Percentiles rank a stretch among this genome's conserved stretches.
phyloP scores from a whole-genome alignment of 2,888 invertebrate species.

The Coelinius sp. region DNA sequence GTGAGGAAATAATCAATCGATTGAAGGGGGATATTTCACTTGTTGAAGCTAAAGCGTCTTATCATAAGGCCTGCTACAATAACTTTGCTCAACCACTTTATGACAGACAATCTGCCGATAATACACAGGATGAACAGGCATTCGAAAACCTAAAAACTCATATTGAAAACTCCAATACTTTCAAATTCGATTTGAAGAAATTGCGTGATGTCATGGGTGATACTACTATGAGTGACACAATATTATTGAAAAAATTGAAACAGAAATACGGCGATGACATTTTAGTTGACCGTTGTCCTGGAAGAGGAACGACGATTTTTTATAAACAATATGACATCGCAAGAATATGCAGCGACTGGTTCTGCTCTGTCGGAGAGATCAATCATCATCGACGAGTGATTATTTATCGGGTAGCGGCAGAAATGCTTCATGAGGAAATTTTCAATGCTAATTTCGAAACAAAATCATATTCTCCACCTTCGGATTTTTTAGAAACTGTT shows the following conservation, averaged over 20 bases:
- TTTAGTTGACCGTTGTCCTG: not conserved
- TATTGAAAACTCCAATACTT: constrained; percentile 6
- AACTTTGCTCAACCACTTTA: not conserved
- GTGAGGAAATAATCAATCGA: constrained; percentile 5
- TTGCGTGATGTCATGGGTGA: constrained; percentile 18
- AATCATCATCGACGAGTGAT: not conserved
- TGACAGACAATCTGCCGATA: not conserved
- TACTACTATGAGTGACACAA: not conserved
- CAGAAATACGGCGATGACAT: constrained; percentile 20
- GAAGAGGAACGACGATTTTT: not conserved
- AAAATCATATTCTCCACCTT: not conserved
- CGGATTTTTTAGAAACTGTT: constrained; percentile 27
- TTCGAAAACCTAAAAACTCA: not conserved
- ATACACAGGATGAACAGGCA: constrained; percentile 9
- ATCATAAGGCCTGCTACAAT: constrained; percentile 23
- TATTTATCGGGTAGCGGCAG: constrained; percentile 29
- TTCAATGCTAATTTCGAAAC: not conserved
- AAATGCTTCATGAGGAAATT: constrained; percentile 30
- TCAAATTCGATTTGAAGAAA: constrained; percentile 2
- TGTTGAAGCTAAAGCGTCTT: not conserved
- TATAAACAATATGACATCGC: constrained; percentile 18
- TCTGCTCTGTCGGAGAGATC: not conserved
- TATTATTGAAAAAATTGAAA: constrained; percentile 15
- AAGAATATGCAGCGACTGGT: constrained; percentile 16
- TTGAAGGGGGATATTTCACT: constrained; percentile 14